Conservation (phyloP, 2,113 vertebrate species). For the Xyliphius kryptos region DNA sequence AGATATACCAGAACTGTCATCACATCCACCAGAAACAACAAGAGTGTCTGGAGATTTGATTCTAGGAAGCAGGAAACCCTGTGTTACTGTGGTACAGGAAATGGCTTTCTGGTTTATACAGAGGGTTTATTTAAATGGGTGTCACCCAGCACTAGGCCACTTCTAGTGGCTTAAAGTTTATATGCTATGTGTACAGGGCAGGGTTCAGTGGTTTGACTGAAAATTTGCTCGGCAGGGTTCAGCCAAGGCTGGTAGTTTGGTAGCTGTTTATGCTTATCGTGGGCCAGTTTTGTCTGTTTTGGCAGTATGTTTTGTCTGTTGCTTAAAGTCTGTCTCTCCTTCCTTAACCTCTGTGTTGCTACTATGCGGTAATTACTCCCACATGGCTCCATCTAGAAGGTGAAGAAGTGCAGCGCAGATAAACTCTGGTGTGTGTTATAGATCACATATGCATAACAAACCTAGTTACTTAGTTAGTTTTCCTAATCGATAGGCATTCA, state of each 20-base stretch:
- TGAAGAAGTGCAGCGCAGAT: background rate
- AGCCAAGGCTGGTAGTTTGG: slow-evolving; percentile 47
- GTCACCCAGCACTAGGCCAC: slow-evolving; percentile 56
- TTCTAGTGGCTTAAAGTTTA: slow-evolving; percentile 52
- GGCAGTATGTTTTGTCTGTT: slow-evolving; percentile 24
- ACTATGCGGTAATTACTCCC: slow-evolving; percentile 15
- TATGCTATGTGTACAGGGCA: slow-evolving; percentile 53
- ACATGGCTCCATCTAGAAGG: slow-evolving; percentile 11
- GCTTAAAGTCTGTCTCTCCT: background rate
- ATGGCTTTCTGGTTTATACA: slow-evolving; percentile 65
- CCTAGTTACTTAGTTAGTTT: no score
- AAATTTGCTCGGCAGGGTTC: slow-evolving; percentile 53
- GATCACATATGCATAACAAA: no score
- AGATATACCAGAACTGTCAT: slow-evolving; percentile 28
- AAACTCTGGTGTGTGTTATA: background rate
- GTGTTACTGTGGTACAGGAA: slow-evolving; percentile 59
- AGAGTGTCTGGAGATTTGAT: slow-evolving; percentile 43
- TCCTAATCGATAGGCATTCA: no score
- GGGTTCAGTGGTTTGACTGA: slow-evolving; percentile 53
- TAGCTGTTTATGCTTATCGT: slow-evolving; percentile 25
- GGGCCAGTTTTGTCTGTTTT: background rate
- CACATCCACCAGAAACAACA: slow-evolving; percentile 50
- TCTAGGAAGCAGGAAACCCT: slow-evolving; percentile 53
- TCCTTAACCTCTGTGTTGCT: background rate
- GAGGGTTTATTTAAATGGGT: slow-evolving; percentile 65